These are phyloP conservation scores for Drosophila putrida DNA, from an alignment of 2,888 invertebrate species.

Conservation along the genomic window DNA sequence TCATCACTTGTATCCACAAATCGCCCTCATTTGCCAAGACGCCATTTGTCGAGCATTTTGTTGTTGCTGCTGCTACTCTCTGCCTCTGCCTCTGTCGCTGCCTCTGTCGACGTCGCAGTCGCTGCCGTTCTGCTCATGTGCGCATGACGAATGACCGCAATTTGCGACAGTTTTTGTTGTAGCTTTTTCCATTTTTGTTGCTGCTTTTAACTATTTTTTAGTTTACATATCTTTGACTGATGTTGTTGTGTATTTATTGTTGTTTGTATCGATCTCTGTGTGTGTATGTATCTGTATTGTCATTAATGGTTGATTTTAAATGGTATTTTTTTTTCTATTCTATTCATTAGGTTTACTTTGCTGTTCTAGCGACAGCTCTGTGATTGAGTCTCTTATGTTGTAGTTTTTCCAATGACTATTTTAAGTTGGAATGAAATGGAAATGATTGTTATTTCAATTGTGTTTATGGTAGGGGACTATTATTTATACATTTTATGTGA, in stretches of 20 bases:
- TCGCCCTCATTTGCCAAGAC: constrained; percentile 66
- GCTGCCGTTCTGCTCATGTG: constrained; percentile 81
- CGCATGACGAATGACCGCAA: constrained; percentile 85
- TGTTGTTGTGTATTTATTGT: constrained; percentile 73
- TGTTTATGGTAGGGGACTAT: constrained; percentile 34
- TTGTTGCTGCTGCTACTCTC: constrained; percentile 39
- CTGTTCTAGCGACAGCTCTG: constrained; percentile 55
- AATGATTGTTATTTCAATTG: constrained; percentile 56
- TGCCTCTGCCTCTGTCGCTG: background rate
- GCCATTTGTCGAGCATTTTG: constrained; percentile 69
- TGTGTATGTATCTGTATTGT: constrained; percentile 51
- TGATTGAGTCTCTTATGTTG: constrained; percentile 39
- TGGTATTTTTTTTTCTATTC: constrained; percentile 37
- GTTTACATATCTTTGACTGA: constrained; percentile 69
- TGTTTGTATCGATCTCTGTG: constrained; percentile 22
- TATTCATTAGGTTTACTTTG: constrained; percentile 40
- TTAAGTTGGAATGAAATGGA: constrained; percentile 49
- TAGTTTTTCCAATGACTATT: constrained; percentile 38
- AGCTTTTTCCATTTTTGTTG: constrained; percentile 29
- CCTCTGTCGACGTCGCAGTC: background rate
- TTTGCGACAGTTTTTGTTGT: constrained; percentile 81
- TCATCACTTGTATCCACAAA: constrained; percentile 29
- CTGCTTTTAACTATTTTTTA: constrained; percentile 64
- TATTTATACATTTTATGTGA: constrained; percentile 15
- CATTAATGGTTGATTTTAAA: constrained; percentile 74